Conservation (phyloP, 92 coral and sea anemone genomes). For the Virgularia gustaviana region DNA sequence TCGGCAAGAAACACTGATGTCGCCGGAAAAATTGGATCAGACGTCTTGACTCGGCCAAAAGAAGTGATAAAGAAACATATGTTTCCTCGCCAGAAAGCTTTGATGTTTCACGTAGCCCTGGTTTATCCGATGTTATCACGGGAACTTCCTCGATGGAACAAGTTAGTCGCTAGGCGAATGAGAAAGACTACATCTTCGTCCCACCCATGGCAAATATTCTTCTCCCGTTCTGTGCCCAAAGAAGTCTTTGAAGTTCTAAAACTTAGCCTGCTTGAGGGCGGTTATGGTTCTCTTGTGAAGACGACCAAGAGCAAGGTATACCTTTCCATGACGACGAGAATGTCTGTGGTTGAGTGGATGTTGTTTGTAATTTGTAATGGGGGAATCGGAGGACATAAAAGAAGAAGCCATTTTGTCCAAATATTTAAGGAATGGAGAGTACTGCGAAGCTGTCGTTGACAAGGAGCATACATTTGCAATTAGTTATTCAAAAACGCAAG, state of each 20-base stretch:
- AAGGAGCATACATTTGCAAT: constrained; percentile 22
- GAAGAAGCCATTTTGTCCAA: constrained; percentile 9
- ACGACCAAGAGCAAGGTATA: not conserved
- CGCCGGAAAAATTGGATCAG: constrained; percentile 29
- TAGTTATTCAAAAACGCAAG: constrained; percentile 19
- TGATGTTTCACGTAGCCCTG: not conserved
- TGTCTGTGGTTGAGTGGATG: constrained; percentile 8
- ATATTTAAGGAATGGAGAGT: constrained; percentile 11
- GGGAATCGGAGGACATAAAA: not conserved
- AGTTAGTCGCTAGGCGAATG: not conserved
- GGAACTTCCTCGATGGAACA: constrained; percentile 7
- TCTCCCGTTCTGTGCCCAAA: not conserved
- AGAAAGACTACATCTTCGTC: not conserved
- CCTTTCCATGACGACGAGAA: not conserved
- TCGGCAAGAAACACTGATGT: constrained; percentile 13
- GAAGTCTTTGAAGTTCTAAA: constrained; percentile 6
- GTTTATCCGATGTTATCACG: constrained; percentile 29
- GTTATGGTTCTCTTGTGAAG: not conserved
- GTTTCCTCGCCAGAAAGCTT: constrained; percentile 9
- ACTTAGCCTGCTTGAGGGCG: not conserved
- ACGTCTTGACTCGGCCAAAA: constrained; percentile 13
- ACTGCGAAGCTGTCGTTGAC: not conserved
- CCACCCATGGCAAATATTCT: not conserved
- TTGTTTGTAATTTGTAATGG: not conserved
- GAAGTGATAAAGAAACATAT: constrained; percentile 11